These are phyloP conservation scores for Chirona hameri DNA, from an alignment of 2,888 invertebrate species.

Conservation along the genomic window DNA sequence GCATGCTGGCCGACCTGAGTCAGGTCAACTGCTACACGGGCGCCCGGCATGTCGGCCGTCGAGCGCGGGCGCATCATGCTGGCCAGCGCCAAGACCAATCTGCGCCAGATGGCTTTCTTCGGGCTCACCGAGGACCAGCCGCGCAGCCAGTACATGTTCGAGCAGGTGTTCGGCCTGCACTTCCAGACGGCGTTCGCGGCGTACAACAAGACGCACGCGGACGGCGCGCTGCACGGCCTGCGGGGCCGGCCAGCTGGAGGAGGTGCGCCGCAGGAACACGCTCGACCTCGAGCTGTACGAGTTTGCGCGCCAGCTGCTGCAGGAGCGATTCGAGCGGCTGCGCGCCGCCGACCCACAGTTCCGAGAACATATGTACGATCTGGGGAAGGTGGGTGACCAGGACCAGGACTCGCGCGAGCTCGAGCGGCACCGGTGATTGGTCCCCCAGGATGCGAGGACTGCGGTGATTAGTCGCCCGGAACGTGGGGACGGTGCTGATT, in stretches of 20 bases:
- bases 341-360: slow-evolving; percentile 36
- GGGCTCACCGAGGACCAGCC: slow-evolving; percentile 94
- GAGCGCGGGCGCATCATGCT: slow-evolving; percentile 76
- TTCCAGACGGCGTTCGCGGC: slow-evolving; percentile 73
- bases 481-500: too few species aligned
- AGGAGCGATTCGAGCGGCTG: slow-evolving; percentile 58
- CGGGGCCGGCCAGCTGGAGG: slow-evolving; percentile 68
- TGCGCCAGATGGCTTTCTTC: slow-evolving; percentile 94
- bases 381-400: not conserved
- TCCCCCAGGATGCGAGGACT: not conserved
- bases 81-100: slow-evolving; percentile 90
- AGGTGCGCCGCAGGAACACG: slow-evolving; percentile 74
- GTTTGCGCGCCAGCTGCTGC: slow-evolving; percentile 82
- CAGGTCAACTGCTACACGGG: slow-evolving; percentile 90
- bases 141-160: slow-evolving; percentile 88
- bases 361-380: slow-evolving; percentile 34
- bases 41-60: slow-evolving; percentile 63
- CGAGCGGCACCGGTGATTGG: not conserved
- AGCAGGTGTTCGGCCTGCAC: slow-evolving; percentile 85
- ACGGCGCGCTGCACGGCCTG: slow-evolving; percentile 72
- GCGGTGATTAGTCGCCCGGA: not conserved
- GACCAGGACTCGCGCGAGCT: not conserved
- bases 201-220: slow-evolving; percentile 83
- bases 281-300: slow-evolving; percentile 90
- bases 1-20: slow-evolving; percentile 87